Conservation (phyloP, 2,888 invertebrate genomes). For the Euplagia quadripunctaria region DNA sequence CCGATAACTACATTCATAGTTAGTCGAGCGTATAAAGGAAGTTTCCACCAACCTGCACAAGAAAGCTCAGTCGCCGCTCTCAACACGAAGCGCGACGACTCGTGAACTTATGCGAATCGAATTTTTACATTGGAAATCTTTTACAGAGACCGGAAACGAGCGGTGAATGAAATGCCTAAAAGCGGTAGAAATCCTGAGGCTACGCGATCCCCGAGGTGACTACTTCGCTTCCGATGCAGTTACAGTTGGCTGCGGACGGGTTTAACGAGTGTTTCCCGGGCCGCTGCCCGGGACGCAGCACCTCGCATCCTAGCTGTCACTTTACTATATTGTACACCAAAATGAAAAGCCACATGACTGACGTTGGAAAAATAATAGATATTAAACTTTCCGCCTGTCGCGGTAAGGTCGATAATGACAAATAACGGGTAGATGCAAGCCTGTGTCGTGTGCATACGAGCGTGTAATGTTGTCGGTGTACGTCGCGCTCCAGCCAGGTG, state of each 20-base stretch:
- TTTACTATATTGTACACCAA: slow-evolving; percentile 58
- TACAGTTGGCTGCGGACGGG: slow-evolving; percentile 62
- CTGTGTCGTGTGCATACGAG: slow-evolving; percentile 68
- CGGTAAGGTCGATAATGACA: slow-evolving; percentile 63
- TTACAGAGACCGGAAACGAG: slow-evolving; percentile 53
- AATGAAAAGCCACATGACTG: slow-evolving; percentile 53
- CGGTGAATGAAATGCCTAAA: slow-evolving; percentile 60
- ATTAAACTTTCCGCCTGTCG: slow-evolving; percentile 54
- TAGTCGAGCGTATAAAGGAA: slow-evolving; percentile 70
- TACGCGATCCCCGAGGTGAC: slow-evolving; percentile 62
- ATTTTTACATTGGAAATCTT: slow-evolving; percentile 65
- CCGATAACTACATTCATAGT: slow-evolving; percentile 73
- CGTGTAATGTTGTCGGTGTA: slow-evolving; percentile 67
- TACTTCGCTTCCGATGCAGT: slow-evolving; percentile 69
- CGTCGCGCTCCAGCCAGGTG: slow-evolving; percentile 62
- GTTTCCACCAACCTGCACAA: slow-evolving; percentile 71
- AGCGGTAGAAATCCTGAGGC: slow-evolving; percentile 55
- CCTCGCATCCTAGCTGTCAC: slow-evolving; percentile 61
- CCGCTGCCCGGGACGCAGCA: slow-evolving; percentile 63
- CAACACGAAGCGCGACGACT: slow-evolving; percentile 66
- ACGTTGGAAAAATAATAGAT: slow-evolving; percentile 28
- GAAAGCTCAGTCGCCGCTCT: slow-evolving; percentile 57
- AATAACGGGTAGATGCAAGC: slow-evolving; percentile 56
- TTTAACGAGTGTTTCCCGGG: slow-evolving; percentile 71
- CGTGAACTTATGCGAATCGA: slow-evolving; percentile 73